phyloP scores from a whole-genome alignment of 2,797 vertebrate species.

The Phrynocephalus guinanensis region DNA sequence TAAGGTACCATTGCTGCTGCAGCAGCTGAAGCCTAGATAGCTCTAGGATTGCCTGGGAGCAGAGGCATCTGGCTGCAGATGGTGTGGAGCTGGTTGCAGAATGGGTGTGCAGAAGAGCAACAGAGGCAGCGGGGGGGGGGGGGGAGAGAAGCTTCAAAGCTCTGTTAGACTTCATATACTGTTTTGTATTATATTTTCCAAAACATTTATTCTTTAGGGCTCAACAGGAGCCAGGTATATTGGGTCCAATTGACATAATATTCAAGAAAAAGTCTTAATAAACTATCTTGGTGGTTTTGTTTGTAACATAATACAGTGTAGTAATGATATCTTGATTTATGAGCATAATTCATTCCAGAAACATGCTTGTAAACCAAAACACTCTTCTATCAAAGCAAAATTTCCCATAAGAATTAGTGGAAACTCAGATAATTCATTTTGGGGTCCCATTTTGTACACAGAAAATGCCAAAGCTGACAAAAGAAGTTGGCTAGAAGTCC shows the following conservation, averaged over 20 bases:
- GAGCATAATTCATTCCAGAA: too few species aligned
- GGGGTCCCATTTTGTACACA: too few species aligned
- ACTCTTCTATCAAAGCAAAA: too few species aligned
- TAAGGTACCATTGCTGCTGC: slow-evolving; percentile 30
- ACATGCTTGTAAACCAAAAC: too few species aligned
- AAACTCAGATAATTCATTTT: too few species aligned
- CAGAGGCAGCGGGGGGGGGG: background rate
- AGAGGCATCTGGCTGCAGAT: slow-evolving; percentile 49
- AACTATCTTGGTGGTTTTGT: background rate
- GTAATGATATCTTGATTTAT: too few species aligned
- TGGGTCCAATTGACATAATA: background rate
- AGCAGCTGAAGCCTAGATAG: slow-evolving; percentile 42
- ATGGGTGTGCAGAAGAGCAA: background rate
- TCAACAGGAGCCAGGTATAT: background rate
- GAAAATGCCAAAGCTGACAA: too few species aligned
- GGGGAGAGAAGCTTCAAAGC: background rate
- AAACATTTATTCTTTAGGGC: background rate
- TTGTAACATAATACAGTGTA: background rate
- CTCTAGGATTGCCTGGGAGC: slow-evolving; percentile 45
- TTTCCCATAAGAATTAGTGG: too few species aligned
- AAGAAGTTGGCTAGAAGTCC: too few species aligned
- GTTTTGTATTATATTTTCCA: background rate
- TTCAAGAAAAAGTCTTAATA: background rate
- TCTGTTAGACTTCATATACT: background rate
- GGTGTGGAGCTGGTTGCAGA: slow-evolving; percentile 34